Conservation (phyloP, 1,140 invertebrate genomes). For the Lucilia sericata region DNA sequence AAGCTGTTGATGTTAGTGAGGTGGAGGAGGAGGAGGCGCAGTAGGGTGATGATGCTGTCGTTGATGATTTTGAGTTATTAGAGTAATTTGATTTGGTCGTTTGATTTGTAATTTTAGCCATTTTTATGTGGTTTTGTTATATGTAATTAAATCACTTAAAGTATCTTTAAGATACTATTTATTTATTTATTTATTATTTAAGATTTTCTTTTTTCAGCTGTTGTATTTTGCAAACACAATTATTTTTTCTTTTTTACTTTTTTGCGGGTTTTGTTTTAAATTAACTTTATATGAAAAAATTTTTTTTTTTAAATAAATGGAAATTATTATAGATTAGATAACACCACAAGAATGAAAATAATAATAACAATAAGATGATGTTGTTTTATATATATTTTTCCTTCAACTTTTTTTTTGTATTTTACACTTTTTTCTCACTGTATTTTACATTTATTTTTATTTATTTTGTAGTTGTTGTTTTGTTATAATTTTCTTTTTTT, state of each 20-base stretch:
- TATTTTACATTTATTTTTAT: not conserved
- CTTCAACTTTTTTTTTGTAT: not conserved
- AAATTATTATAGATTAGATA: slow-evolving; percentile 25
- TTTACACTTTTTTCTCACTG: not conserved
- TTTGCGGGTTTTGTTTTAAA: not conserved
- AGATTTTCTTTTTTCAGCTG: not conserved
- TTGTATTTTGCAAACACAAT: not conserved
- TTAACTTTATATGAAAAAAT: not conserved
- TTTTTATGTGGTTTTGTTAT: slow-evolving; percentile 52
- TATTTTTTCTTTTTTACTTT: not conserved
- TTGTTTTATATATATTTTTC: not conserved
- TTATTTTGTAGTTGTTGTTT: not conserved
- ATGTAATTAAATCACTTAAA: not conserved
- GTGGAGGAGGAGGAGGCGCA: not conserved
- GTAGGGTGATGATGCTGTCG: not conserved
- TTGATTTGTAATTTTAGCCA: slow-evolving; percentile 5
- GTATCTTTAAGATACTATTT: slow-evolving; percentile 25
- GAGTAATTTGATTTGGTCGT: not conserved
- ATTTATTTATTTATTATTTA: slow-evolving; percentile 8
- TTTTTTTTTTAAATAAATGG: slow-evolving; percentile 23
- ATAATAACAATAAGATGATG: not conserved
- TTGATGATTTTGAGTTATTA: not conserved
- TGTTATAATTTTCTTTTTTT: not conserved
- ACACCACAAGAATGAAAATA: not conserved
- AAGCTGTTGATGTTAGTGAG: slow-evolving; percentile 36